Evolutionary conservation across 2,113 vertebrate genomes (phyloP).

Genomic region (Leucopsar rothschildi): DNA sequence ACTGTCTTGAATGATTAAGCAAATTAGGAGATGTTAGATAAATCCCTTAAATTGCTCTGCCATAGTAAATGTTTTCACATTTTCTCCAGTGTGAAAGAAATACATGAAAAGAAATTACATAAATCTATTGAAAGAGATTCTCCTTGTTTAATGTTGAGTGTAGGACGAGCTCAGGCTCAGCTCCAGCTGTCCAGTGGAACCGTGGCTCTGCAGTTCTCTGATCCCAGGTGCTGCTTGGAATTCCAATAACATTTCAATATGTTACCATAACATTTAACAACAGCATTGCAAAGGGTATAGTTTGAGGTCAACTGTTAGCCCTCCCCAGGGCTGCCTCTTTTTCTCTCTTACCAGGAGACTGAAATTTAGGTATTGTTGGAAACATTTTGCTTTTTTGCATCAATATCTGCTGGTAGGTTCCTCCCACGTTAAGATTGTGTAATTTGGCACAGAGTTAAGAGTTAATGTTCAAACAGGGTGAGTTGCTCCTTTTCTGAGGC

Average conservation of each 20-base stretch:
- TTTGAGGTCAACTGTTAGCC: not conserved
- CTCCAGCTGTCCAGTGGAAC: not conserved
- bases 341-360: not conserved
- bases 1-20: not conserved
- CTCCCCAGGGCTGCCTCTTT: not conserved
- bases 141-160: not conserved
- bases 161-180: not conserved
- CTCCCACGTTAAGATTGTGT: conserved; percentile 18
- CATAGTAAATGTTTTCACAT: not conserved
- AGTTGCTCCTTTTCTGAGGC: conserved; percentile 8
- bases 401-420: not conserved
- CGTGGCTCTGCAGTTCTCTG: accelerated
- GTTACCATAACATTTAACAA: not conserved
- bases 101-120: not conserved
- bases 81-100: not conserved
- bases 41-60: not conserved
- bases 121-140: not conserved
- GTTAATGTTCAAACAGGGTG: not conserved
- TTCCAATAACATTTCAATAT: not conserved
- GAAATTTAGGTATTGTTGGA: not conserved
- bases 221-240: not conserved
- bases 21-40: not conserved
- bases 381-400: not conserved
- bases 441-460: conserved; percentile 34
- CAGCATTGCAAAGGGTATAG: not conserved